A percentile compares a stretch with the other conserved stretches of the same genome.
Conservation (phyloP, 2,797 vertebrate genomes). For the Pampus argenteus region DNA sequence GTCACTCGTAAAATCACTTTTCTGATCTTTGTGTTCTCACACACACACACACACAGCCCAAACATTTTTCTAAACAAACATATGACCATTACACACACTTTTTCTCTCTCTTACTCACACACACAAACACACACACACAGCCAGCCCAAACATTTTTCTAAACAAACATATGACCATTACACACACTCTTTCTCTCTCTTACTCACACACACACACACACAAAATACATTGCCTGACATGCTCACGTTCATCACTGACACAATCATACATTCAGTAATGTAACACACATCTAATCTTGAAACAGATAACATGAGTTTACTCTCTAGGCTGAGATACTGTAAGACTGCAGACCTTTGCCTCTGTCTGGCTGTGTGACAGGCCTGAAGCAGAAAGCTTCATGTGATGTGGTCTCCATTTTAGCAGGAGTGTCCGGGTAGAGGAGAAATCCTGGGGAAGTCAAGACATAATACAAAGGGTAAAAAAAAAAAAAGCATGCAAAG, state of each 20-base stretch:
- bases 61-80: slow-evolving; percentile 13
- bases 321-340: slow-evolving; percentile 60
- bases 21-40: no score
- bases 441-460: slow-evolving; percentile 64
- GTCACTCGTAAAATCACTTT: no score
- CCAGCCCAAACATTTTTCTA: no score
- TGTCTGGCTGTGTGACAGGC: slow-evolving; percentile 36
- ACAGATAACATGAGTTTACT: slow-evolving; percentile 44
- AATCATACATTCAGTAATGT: background rate
- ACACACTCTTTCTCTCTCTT: no score
- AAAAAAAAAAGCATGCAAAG: no score
- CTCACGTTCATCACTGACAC: background rate
- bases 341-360: slow-evolving; percentile 62
- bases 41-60: slow-evolving; percentile 8
- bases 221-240: background rate
- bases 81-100: no score
- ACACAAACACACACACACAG: no score
- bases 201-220: slow-evolving; percentile 8
- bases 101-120: no score
- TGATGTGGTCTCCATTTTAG: slow-evolving; percentile 81
- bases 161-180: background rate
- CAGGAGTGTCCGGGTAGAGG: slow-evolving; percentile 78
- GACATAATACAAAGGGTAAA: background rate
- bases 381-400: slow-evolving; percentile 74
- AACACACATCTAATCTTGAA: slow-evolving; percentile 13